A percentile compares a stretch with the other conserved stretches of the same genome.
These are phyloP conservation scores for Nipponia nippon DNA, from an alignment of 2,113 vertebrate species.

Conservation along the genomic window DNA sequence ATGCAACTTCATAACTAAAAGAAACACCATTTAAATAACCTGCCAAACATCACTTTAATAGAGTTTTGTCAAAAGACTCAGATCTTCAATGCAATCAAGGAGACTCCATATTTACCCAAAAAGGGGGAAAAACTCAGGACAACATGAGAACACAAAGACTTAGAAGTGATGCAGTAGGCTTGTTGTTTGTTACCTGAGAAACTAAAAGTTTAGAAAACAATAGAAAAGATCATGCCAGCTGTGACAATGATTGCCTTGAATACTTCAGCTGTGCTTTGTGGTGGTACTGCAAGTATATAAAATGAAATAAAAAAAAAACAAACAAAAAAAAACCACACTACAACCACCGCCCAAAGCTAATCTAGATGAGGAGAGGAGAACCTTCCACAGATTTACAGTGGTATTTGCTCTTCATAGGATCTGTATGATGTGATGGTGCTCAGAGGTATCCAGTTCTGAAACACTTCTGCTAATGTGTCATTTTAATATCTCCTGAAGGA, in stretches of 20 bases:
- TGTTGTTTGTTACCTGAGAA: not conserved
- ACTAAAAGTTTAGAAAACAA: not conserved
- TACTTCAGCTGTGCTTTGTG: not conserved
- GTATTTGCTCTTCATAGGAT: not conserved
- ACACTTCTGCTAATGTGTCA: not conserved
- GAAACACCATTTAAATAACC: not conserved
- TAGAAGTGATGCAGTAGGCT: not conserved
- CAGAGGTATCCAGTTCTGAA: not conserved
- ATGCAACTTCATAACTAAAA: not conserved
- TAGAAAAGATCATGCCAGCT: not conserved
- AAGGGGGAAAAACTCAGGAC: not conserved
- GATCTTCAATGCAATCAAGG: not conserved
- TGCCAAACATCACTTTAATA: not conserved
- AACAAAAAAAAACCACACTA: no score
- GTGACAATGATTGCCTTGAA: not conserved
- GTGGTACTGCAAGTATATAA: not conserved
- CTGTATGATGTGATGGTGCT: not conserved
- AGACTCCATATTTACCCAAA: not conserved
- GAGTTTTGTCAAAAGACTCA: not conserved
- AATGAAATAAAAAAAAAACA: not conserved
- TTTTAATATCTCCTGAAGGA: not conserved
- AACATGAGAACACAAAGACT: not conserved
- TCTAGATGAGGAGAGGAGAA: not conserved
- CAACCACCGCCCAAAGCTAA: fast-evolving
- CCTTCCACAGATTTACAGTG: not conserved